Conservation (phyloP, 2,888 invertebrate genomes). For the Nemoura dubitans region DNA sequence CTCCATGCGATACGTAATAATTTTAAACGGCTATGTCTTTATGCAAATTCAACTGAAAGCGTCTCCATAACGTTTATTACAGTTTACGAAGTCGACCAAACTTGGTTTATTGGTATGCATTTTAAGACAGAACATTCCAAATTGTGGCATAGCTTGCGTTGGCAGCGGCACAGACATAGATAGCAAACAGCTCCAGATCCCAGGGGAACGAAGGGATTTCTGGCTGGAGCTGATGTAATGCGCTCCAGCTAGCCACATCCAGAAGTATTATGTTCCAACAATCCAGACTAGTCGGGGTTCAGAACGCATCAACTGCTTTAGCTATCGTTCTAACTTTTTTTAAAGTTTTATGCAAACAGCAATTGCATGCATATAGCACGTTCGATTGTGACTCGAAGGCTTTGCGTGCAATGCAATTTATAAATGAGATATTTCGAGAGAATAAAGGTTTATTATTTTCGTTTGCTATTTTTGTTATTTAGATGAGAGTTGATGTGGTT, state of each 20-base stretch:
- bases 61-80: conserved; percentile 37
- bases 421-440: neutral
- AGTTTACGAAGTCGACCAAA: conserved; percentile 40
- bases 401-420: neutral
- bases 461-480: neutral
- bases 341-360: neutral
- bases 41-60: conserved; percentile 40
- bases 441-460: neutral
- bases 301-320: neutral
- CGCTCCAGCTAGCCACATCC: conserved; percentile 16
- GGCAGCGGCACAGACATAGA: neutral
- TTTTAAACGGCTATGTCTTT: conserved; percentile 35
- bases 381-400: neutral
- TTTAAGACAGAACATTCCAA: conserved; percentile 32
- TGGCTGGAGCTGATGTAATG: neutral
- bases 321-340: neutral
- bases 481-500: neutral
- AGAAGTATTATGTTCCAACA: conserved; percentile 12
- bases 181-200: neutral
- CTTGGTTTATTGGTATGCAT: conserved; percentile 40
- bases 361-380: neutral
- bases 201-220: neutral
- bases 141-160: conserved; percentile 37
- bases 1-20: conserved; percentile 36
- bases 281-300: neutral